phyloP scores from a whole-genome alignment of 2,888 invertebrate species.

The Dioctria rufipes region DNA sequence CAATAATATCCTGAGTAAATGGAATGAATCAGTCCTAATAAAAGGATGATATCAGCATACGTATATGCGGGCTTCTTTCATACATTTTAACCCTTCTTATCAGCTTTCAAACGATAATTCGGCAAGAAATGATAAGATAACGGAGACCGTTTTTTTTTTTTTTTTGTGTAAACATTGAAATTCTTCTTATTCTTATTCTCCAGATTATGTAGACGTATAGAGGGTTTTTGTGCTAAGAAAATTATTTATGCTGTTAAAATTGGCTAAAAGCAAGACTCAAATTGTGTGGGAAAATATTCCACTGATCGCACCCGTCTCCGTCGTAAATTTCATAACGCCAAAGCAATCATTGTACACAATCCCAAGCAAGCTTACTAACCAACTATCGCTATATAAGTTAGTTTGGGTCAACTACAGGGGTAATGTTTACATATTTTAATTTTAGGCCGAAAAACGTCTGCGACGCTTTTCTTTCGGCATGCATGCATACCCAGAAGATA shows the following conservation, averaged over 20 bases:
- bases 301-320: background rate
- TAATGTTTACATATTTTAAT: background rate
- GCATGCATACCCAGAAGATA: slow-evolving; percentile 2
- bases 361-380: too few relatives aligned
- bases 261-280: too few relatives aligned
- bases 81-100: slow-evolving; percentile 31
- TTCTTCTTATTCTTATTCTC: background rate
- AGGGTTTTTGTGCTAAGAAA: too few relatives aligned
- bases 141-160: background rate
- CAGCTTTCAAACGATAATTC: slow-evolving; percentile 15
- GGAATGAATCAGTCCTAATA: slow-evolving; percentile 9
- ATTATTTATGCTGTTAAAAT: too few relatives aligned
- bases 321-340: background rate
- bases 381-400: too few relatives aligned
- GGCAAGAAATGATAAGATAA: slow-evolving; percentile 20
- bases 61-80: slow-evolving; percentile 39
- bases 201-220: too few relatives aligned
- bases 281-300: background rate
- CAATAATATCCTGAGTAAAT: slow-evolving; percentile 33
- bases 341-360: background rate
- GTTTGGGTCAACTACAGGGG: too few relatives aligned
- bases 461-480: slow-evolving; percentile 25
- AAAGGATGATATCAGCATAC: background rate
- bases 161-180: background rate
- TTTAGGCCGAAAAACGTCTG: slow-evolving; percentile 41